These are phyloP conservation scores for Eilema depressum DNA, from an alignment of 2,888 invertebrate genomes.

Conservation along the genomic window DNA sequence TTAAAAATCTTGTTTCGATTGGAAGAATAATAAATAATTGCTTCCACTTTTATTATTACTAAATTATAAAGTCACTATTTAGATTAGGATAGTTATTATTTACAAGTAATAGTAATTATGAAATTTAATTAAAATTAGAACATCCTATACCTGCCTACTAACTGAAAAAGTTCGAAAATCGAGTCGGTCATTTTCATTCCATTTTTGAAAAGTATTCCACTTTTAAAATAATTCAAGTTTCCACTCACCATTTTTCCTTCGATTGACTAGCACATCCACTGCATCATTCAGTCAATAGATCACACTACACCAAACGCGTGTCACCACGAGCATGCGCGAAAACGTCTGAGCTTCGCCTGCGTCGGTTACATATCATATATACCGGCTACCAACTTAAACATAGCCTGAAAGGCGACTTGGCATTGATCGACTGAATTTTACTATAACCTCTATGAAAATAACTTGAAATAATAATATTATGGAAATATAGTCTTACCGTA, in stretches of 20 bases:
- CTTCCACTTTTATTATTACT: neutral
- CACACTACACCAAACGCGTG: conserved; percentile 62
- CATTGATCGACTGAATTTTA: conserved; percentile 35
- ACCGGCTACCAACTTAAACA: conserved; percentile 53
- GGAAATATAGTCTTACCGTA: neutral
- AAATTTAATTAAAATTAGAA: neutral
- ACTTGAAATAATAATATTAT: neutral
- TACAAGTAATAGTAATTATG: neutral
- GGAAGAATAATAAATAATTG: neutral
- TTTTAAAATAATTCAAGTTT: neutral
- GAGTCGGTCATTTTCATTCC: neutral
- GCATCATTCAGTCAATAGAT: conserved; percentile 50
- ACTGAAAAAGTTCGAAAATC: neutral
- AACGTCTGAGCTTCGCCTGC: conserved; percentile 59
- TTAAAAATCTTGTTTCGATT: neutral
- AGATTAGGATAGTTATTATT: neutral
- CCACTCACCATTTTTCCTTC: conserved; percentile 63
- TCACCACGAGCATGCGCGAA: conserved; percentile 54
- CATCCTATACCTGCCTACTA: neutral
- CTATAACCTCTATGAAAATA: conserved; percentile 17
- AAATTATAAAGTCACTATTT: neutral
- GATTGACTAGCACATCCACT: conserved; percentile 63
- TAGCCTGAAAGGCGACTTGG: conserved; percentile 49
- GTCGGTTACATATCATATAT: conserved; percentile 62
- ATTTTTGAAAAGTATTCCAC: neutral